Evolutionary conservation across 2,797 vertebrate species (phyloP), one percentile per base, ranked within the genome.

Genomic region (Forpus xanthops): DNA sequence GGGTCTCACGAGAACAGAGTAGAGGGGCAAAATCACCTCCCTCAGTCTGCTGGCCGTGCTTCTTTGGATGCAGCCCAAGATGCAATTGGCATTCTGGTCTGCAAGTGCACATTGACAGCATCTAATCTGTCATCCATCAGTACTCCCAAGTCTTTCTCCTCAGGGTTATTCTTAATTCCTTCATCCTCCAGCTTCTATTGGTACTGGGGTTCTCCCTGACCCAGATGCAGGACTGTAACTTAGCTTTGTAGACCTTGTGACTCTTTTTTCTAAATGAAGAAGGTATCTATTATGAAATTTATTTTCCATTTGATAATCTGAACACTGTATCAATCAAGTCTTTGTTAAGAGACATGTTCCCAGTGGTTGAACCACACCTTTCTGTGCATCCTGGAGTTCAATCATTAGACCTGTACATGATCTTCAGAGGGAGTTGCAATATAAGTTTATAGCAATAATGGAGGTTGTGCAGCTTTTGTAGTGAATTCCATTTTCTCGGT

Each of bases 341-440:
- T 39, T 30, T 62, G 7, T 45, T 23, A 37, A 73, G 7, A 35
- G 33, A 61, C 0, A 0, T 35, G 15, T 61, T 91, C 37, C 15
- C 17, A 30, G 17, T 24, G 5, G 17, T 21, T 67, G 49, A 61
- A 39, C 17, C 5, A 3, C 62, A 21, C 15, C 23, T 76, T 4
- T 35, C 61, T 71, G 33, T 65, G 14, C 58, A 53, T 86, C 9
- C 35, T 62, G 11, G 35, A 65, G 18, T 35, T 75, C 37, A 62
- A 0, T 44, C 21, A 8, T 65, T 49, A 55, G 45, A 58, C 47
- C 5, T 3, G 1, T 42, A 72, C 13, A 8, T 58, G 20, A 49
- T 76, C 53, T 87, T 85, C 60, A 75, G 42, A 56, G 55, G 39
- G 15, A 72, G 15, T 35, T 49, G 15, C 55, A 66, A 25, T 75